Evolutionary conservation across 1,140 invertebrate genomes (phyloP), one percentile per base, ranked within the genome.

Genomic region (Tetramorium simillimum): DNA sequence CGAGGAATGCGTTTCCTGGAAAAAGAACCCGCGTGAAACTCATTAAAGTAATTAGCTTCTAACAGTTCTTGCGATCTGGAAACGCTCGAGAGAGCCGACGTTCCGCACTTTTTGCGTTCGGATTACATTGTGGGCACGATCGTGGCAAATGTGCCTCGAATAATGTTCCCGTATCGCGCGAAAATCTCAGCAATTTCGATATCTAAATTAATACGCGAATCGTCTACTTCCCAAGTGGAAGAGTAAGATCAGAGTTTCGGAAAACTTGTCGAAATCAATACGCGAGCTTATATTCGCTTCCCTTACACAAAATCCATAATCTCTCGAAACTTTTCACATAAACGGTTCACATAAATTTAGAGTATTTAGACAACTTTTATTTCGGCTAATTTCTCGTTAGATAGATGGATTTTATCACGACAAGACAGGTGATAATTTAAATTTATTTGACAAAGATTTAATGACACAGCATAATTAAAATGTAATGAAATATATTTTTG

Each of bases 1-100:
- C 97, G 67, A 98, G 93, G 92, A 97, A 98, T 16, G 97, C 96
- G 90, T 98, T 98, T n/a, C 97, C 97, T 98, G 95, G 9, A 95
- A 95, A 90, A 91, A 24, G 28, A 72, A 43, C 56, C 53, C 14
- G 67, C 69, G 56, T 75, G 73, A 85, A 78, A 85, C 58, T 77
- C 73, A 78, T 85, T 85, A 85, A 63, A 78, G 73, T 85, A 85
- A 76, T 85, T 85, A 78, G 73, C 60, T 65, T 63, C 73, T 63
- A 78, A 77, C 73, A 85, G 46, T 78, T 78, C 33, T 33, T 63
- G 82, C 73, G 73, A 78, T 85, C 73, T 85, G 46, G 82, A 85
- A 78, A 78, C 58, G 58, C 82, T 85, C 73, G 82, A 77, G 73
- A 85, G 58, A 73, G 28, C 7, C 53, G 40, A 40, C 65, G 60